Base-by-base conservation (phyloP, 2,888 invertebrate genomes). In the Sinelater perroti region DNA sequence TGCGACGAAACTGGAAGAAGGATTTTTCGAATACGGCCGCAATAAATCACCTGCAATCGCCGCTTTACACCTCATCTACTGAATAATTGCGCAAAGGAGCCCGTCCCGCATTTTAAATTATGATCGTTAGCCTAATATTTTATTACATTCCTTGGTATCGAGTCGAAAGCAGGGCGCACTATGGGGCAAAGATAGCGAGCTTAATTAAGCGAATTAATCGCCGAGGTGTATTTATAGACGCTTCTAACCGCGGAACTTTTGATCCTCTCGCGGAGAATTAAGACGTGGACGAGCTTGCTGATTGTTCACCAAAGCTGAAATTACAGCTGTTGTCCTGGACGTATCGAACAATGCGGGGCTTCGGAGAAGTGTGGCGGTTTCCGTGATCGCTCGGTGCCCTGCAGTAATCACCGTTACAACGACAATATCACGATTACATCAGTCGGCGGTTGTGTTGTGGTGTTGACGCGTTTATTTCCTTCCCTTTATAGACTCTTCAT, bases 361-460 rank as follows among this genome's bases (percentile, higher is more conserved):
- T 24, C 21, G n/a, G 40, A 30, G 20, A 38, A 40, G 42, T 42
- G 51, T 42, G 40, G 51, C 42, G 51, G 51, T 20, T 51, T 51
- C 30, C 31, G 40, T 40, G 51, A 51, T 42, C 33, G 51, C 51
- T 40, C 51, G 51, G 40, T 51, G 51, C 30, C 40, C 51, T 42
- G 11, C 18, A 20, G 51, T 51, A 51, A 51, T 51, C 51, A 42
- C 42, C 24, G 40, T 42, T 51, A 38, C 38, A 51, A 42, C 51
- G 51, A 51, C 42, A 31, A 51, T 51, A 51, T 51, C 51, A 51
- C 51, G 51, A 51, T 42, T 51, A 51, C 51, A 51, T 51, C 51
- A 42, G 18, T 33, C 30, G 31, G 38, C 18, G 31, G 51, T 40
- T 31, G 20, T 31, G 31, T 31, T 51, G 40, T 16, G 51, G 51